phyloP scores from a whole-genome alignment of 64 coral and sea anemone species.

The Actinia equina region DNA sequence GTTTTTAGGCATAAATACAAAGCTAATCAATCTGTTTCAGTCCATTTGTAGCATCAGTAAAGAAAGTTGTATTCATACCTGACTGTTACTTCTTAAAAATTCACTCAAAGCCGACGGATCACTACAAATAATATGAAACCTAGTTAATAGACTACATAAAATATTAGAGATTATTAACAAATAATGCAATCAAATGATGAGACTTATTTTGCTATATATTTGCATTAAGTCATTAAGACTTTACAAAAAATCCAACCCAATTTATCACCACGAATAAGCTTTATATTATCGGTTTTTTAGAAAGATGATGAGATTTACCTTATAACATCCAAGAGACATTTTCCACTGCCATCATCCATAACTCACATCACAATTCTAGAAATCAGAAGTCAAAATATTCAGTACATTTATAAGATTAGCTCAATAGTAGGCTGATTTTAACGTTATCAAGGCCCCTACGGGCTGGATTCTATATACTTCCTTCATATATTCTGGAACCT shows the following conservation, averaged over 20 bases:
- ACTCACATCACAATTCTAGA: conserved; percentile 36
- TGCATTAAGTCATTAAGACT: neutral
- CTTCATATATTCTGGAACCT: neutral
- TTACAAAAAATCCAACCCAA: too few species aligned
- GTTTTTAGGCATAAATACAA: neutral
- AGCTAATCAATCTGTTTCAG: neutral
- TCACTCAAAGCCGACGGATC: conserved; percentile 83
- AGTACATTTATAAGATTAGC: neutral
- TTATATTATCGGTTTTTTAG: neutral
- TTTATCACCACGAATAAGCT: neutral
- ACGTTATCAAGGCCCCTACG: neutral
- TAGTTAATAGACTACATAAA: neutral
- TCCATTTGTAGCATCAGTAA: neutral
- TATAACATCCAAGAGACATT: conserved; percentile 89
- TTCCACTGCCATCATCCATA: conserved; percentile 80
- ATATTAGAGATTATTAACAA: neutral
- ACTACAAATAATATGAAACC: conserved; percentile 42
- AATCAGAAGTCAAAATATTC: neutral
- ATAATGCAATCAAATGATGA: neutral
- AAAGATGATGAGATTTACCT: conserved; percentile 45
- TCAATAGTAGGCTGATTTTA: neutral
- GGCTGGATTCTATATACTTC: neutral
- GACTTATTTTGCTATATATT: neutral
- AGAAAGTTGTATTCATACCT: conserved; percentile 34
- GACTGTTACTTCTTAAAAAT: conserved; percentile 77